phyloP scores from a whole-genome alignment of 2,113 vertebrate genomes.

The Prochilodus magdalenae region DNA sequence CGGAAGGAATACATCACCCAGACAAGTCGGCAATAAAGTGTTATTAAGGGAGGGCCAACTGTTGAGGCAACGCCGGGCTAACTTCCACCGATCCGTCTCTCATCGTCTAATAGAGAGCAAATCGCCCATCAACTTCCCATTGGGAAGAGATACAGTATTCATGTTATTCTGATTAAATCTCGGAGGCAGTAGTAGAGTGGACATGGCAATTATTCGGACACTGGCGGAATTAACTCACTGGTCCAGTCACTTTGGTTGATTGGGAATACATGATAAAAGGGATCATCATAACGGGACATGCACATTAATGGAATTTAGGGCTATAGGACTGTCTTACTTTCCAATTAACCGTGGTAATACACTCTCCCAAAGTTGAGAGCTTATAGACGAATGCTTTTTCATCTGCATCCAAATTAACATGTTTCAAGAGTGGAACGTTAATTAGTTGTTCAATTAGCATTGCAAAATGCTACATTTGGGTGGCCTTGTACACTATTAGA shows the following conservation, averaged over 20 bases:
- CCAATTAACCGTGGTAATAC: conserved; percentile 31
- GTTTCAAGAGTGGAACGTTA: conserved; percentile 8
- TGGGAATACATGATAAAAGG: conserved; percentile 24
- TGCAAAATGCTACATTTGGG: not conserved
- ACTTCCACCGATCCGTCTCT: conserved; percentile 53
- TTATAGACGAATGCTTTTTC: not conserved
- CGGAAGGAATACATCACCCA: conserved; percentile 47
- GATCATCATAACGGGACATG: conserved; percentile 10
- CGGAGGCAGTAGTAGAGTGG: conserved; percentile 32
- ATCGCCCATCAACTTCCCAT: conserved; percentile 67
- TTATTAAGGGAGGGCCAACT: conserved; percentile 54
- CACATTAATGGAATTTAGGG: not conserved
- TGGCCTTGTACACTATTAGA: not conserved
- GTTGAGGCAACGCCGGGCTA: conserved; percentile 46
- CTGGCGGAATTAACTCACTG: conserved; percentile 41
- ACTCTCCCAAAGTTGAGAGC: not conserved
- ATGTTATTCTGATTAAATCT: conserved; percentile 44
- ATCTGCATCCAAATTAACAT: not conserved
- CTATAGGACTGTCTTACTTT: conserved; percentile 18
- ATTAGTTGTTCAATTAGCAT: conserved; percentile 13
- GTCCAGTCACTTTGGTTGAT: conserved; percentile 29
- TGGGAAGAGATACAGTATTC: conserved; percentile 42
- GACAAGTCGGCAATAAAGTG: conserved; percentile 48
- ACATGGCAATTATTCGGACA: conserved; percentile 34
- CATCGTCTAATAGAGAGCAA: conserved; percentile 66